Percentiles rank a stretch among this genome's conserved stretches.
Evolutionary conservation across 2,113 vertebrate species (phyloP).

Genomic region (Myotis davidii): DNA sequence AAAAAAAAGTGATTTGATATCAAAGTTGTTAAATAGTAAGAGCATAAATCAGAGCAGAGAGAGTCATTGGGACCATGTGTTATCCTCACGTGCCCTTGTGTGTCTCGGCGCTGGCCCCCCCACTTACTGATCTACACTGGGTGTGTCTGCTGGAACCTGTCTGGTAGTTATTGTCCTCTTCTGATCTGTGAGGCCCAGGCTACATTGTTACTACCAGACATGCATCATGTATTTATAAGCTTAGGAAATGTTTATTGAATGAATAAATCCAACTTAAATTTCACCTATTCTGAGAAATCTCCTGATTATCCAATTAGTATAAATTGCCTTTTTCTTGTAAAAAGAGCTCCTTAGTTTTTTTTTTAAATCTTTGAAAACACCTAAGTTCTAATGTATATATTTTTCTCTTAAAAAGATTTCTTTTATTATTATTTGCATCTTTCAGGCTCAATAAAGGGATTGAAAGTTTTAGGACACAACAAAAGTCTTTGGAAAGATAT

Average conservation of each 20-base stretch:
- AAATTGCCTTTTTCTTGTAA: background rate
- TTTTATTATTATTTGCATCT: background rate
- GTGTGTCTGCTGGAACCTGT: background rate
- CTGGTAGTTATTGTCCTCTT: background rate
- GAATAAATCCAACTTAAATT: background rate
- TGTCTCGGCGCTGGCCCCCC: background rate
- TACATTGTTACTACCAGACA: background rate
- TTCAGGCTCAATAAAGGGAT: background rate
- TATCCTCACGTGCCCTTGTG: rapidly evolving
- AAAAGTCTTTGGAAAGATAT: background rate
- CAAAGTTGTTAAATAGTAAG: background rate
- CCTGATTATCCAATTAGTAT: background rate
- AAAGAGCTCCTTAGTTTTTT: background rate
- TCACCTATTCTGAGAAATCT: background rate
- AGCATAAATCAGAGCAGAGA: background rate
- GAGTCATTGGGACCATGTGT: background rate
- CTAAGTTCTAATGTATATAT: background rate
- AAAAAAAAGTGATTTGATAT: background rate
- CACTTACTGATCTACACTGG: background rate
- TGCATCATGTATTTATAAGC: background rate
- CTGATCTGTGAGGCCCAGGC: background rate
- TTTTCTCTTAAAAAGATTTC: background rate
- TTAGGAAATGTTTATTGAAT: conserved; percentile 8
- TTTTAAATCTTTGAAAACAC: background rate
- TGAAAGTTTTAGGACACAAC: background rate